phyloP scores from a whole-genome alignment of 2,113 vertebrate genomes.

The Neodontobutis hainanensis region DNA sequence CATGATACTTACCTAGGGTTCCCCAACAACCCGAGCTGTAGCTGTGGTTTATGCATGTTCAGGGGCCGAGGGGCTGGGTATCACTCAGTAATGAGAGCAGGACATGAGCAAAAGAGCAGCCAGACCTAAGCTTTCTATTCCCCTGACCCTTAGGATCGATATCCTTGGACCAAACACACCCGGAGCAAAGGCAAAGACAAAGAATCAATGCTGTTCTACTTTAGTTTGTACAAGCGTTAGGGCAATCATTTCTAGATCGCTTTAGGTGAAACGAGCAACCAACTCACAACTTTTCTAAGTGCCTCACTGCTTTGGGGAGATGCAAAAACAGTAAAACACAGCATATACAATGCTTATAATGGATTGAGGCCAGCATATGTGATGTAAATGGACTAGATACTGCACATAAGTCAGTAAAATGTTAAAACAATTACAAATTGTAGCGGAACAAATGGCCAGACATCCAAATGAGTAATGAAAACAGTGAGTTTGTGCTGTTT shows the following conservation, averaged over 20 bases:
- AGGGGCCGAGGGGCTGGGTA: constrained; percentile 6
- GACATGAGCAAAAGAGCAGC: constrained; percentile 11
- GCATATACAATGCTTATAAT: background rate
- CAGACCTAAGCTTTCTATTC: constrained; percentile 13
- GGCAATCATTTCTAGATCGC: constrained; percentile 18
- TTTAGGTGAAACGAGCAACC: constrained; percentile 5
- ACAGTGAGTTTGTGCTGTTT: background rate
- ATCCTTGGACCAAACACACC: constrained; percentile 24
- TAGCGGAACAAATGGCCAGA: constrained; percentile 1
- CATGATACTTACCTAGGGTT: constrained; percentile 49
- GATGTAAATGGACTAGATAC: background rate
- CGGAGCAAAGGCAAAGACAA: constrained; percentile 25
- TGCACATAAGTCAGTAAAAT: background rate
- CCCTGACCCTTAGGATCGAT: constrained; percentile 30
- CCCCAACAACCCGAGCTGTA: constrained; percentile 24
- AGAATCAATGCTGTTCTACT: constrained; percentile 33
- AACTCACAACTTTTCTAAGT: background rate
- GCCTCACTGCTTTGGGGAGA: background rate
- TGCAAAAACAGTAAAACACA: background rate
- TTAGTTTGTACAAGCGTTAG: constrained; percentile 21
- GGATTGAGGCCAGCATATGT: background rate
- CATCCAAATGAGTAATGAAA: constrained; percentile 8
- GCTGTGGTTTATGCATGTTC: background rate
- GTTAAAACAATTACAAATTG: background rate
- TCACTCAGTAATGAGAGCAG: constrained; percentile 12